Conservation (phyloP, 2,888 invertebrate genomes). For the Rhogogaster chlorosoma region DNA sequence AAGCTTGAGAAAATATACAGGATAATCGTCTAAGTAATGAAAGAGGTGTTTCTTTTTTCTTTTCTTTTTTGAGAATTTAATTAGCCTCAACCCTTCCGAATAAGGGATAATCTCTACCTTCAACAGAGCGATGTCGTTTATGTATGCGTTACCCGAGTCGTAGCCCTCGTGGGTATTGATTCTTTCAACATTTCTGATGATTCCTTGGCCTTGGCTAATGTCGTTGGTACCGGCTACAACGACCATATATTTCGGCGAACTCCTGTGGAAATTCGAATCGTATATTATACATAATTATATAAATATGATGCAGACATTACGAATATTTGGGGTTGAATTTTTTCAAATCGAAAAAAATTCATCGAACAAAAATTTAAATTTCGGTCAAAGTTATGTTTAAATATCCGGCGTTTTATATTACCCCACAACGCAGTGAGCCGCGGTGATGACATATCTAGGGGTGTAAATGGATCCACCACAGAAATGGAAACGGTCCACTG, state of each 20-base stretch:
- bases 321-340: not conserved
- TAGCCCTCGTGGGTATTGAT: constrained; percentile 63
- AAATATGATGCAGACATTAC: too few relatives aligned
- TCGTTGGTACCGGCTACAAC: constrained; percentile 62
- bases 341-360: too few relatives aligned
- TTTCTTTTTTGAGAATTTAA: not conserved
- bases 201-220: constrained; percentile 46
- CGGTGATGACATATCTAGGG: constrained; percentile 64
- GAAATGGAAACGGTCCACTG: constrained; percentile 55
- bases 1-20: too few relatives aligned
- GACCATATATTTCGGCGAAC: constrained; percentile 43
- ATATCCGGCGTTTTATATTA: constrained; percentile 37
- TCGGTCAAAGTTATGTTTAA: not conserved
- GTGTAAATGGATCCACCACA: constrained; percentile 66
- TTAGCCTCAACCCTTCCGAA: not conserved
- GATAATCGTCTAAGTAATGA: too few relatives aligned
- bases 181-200: constrained; percentile 48
- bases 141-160: constrained; percentile 53
- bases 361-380: not conserved
- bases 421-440: constrained; percentile 66
- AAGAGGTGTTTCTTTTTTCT: not conserved
- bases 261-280: constrained; percentile 51
- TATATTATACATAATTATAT: not conserved
- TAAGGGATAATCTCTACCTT: constrained; percentile 58
- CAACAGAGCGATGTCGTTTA: constrained; percentile 70